phyloP scores from a whole-genome alignment of 2,113 vertebrate species.

The Cololabis saira region DNA sequence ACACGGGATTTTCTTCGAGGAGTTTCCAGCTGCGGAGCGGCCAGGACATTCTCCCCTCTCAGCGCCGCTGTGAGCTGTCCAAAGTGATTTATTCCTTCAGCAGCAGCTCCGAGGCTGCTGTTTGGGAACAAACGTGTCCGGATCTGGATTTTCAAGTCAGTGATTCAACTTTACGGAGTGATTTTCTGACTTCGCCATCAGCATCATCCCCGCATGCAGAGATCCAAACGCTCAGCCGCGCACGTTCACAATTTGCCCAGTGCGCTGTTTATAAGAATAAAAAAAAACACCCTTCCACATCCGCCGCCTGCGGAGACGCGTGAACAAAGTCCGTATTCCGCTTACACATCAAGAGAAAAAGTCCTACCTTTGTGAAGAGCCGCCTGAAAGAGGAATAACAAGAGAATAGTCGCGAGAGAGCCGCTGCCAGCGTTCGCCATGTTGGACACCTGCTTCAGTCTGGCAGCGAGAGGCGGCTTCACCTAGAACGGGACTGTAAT shows the following conservation, averaged over 20 bases:
- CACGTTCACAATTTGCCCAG: conserved; percentile 20
- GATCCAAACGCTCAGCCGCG: conserved; percentile 34
- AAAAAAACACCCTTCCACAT: conserved; percentile 3
- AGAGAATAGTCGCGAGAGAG: conserved; percentile 85
- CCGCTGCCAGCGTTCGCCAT: conserved; percentile 88
- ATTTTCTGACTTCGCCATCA: conserved; percentile 3
- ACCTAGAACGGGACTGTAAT: conserved; percentile 80
- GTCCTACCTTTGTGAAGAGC: conserved; percentile 88
- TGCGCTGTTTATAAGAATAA: not conserved
- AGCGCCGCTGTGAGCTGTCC: conserved; percentile 31
- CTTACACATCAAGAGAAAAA: conserved; percentile 9
- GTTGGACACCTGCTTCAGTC: conserved; percentile 95
- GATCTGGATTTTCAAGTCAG: not conserved
- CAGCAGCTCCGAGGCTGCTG: conserved; percentile 15
- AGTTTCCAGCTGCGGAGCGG: conserved; percentile 48
- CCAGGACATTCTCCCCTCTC: conserved; percentile 17
- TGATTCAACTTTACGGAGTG: conserved; percentile 65
- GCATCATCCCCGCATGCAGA: conserved; percentile 24
- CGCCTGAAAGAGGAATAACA: conserved; percentile 84
- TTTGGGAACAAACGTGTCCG: not conserved
- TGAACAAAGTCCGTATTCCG: conserved; percentile 22
- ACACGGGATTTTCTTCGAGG: not conserved
- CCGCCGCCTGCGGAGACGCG: conserved; percentile 12
- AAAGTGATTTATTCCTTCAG: conserved; percentile 50
- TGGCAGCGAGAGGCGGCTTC: conserved; percentile 83